These are phyloP conservation scores for Nasonia giraulti DNA, from an alignment of 1,140 invertebrate species.

Conservation along the genomic window DNA sequence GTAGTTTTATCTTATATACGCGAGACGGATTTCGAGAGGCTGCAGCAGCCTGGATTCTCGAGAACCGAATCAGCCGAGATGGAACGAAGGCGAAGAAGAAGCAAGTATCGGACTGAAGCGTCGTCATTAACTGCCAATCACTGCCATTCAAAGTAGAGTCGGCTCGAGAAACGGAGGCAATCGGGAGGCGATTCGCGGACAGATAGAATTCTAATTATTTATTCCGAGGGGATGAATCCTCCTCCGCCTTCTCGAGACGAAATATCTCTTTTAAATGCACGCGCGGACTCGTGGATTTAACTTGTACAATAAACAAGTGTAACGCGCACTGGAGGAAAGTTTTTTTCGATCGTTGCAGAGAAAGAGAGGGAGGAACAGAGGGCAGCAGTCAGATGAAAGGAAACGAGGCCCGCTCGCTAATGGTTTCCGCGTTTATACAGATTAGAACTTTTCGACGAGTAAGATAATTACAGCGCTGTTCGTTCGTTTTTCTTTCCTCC, in stretches of 20 bases:
- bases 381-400: conserved; percentile 53
- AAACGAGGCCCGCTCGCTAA: conserved; percentile 58
- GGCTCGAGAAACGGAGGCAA: conserved; percentile 48
- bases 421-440: conserved; percentile 67
- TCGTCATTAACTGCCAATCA: conserved; percentile 67
- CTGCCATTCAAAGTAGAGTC: conserved; percentile 60
- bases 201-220: conserved; percentile 18
- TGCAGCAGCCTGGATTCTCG: neutral
- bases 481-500: conserved; percentile 57
- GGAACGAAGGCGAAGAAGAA: neutral
- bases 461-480: conserved; percentile 68
- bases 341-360: conserved; percentile 27
- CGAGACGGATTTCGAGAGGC: neutral
- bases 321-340: conserved; percentile 16
- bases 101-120: conserved; percentile 59
- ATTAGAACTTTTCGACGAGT: conserved; percentile 71
- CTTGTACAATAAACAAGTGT: conserved; percentile 36
- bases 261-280: neutral
- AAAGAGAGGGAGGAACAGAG: neutral
- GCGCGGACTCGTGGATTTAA: conserved; percentile 10
- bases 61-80: neutral
- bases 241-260: neutral
- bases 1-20: neutral
- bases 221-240: neutral
- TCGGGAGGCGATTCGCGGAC: neutral